Evolutionary conservation across 2,113 vertebrate species (phyloP), one percentile per base, ranked within the genome.

Genomic region (Morone saxatilis): DNA sequence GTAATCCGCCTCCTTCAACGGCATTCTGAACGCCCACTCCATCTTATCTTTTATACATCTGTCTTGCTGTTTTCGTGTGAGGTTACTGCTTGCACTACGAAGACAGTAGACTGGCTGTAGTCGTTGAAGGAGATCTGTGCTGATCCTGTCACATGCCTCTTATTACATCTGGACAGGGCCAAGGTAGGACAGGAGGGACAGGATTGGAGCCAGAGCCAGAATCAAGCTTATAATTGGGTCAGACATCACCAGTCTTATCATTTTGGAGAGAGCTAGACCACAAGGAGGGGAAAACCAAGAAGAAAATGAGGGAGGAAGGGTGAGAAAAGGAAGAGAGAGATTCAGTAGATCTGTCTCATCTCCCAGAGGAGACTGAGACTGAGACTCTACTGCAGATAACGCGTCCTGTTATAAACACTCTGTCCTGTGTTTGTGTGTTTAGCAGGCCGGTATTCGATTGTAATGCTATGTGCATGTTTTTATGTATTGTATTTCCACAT

Each of bases 241-340:
- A 76, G 65, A 84, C 48, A 47, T 85, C 73, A 14, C 20, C 22
- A 31, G 57, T 71, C 71, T 67, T 76, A 86, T 76, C 81, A 47
- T 62, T 81, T 80, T 20, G 31, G 31, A 73, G 47, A 53, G 57
- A 73, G 66, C 38, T 16, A 59, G 45, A 60, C 57, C 48, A 13
- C 57, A 54, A 87, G 71, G 53, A 78, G 43, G 71, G 80, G 56
- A 81, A 84, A 71, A 5, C 43, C 48, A 70, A 45, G 2, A 38
- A 68, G 45, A 69, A 57, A 76, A 79, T 59, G n/a, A 81, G 38
- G 61, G 61, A 83, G 71, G 53, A 56, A 54, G 66, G 65, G 67
- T 69, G 74, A 86, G 76, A 83, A 70, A 41, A 80, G 61, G 76
- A 71, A 68, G 60, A 76, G 51, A 76, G 31, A 40, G 54, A 80